phyloP scores from a whole-genome alignment of 2,888 invertebrate species.

The Macrosoma leucophasiata region DNA sequence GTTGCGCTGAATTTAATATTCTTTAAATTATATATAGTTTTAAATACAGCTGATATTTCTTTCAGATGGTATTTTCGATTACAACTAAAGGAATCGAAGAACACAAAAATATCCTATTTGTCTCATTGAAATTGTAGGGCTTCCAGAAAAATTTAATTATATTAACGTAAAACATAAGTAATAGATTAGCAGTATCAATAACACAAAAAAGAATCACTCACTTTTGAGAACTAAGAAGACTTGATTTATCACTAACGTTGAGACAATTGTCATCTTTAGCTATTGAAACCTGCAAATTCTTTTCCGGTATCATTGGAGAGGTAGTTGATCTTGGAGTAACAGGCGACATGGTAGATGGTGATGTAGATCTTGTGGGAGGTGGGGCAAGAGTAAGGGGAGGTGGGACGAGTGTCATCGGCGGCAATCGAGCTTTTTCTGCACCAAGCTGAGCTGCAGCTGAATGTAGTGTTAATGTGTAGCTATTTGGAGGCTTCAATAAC shows the following conservation, averaged over 20 bases:
- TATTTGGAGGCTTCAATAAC: constrained; percentile 80
- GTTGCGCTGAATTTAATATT: too few species aligned
- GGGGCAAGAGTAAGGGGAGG: constrained; percentile 44
- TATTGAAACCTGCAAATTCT: constrained; percentile 58
- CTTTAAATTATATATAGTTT: too few species aligned
- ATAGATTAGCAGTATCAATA: neutral
- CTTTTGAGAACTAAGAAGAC: constrained; percentile 67
- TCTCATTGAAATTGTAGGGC: too few species aligned
- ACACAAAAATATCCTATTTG: too few species aligned
- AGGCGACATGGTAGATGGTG: constrained; percentile 50
- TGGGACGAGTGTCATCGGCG: constrained; percentile 55
- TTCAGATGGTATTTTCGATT: too few species aligned
- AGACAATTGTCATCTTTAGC: constrained; percentile 61
- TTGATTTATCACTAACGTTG: constrained; percentile 64
- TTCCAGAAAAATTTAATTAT: too few species aligned
- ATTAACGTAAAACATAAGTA: too few species aligned
- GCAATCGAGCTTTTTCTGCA: constrained; percentile 61
- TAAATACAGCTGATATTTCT: too few species aligned
- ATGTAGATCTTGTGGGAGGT: constrained; percentile 43
- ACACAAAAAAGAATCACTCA: constrained; percentile 30
- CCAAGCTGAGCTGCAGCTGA: constrained; percentile 56
- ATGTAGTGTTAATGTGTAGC: constrained; percentile 66
- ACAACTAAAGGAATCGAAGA: too few species aligned
- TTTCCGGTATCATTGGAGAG: constrained; percentile 57
- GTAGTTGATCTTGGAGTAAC: constrained; percentile 53